Evolutionary conservation across 2,888 invertebrate species (phyloP), one percentile per base, ranked within the genome.

Genomic region (Tipula confusa): DNA sequence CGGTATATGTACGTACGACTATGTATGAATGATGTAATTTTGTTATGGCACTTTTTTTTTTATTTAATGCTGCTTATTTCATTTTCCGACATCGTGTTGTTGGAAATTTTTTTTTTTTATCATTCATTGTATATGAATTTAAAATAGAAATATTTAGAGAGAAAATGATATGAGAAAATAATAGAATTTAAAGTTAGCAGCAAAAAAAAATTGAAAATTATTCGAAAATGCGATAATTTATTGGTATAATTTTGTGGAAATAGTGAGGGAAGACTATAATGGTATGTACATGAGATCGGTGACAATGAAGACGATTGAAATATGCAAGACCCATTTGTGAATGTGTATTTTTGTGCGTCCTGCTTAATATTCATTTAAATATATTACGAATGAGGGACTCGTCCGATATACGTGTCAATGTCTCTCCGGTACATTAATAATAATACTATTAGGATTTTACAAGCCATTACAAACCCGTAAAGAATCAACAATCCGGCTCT

Each of bases 71-170:
- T 64, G 64, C 64, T 64, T 64, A 64, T 64, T 64, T 64, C 24
- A 64, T 64, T 64, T 64, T 64, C 64, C 64, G 64, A 64, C 64
- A 64, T 24, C 64, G 64, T 64, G 24, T 64, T 64, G 64, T 64
- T 64, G 64, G 64, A 64, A 64, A 24, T 64, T 64, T 64, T 64
- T 7, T n/a, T 33, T 33, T 33, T 7, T 64, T 64, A 24, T 11
- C 64, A 64, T 64, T 64, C 24, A 24, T 18, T 64, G 64, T 64
- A 64, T 64, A 64, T 64, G 64, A 64, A 64, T 64, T 64, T 64
- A 24, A 24, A 64, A 64, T 64, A 64, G 64, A 64, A 64, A 64
- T 64, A 64, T 64, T 64, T 64, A 64, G 64, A 64, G 64, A 64
- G 18, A 4, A 48, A 48, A 48, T 48, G 48, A 48, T 48, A 48